Base-by-base conservation (phyloP, 2,888 invertebrate genomes). In the Drosophila nr. fundita region DNA sequence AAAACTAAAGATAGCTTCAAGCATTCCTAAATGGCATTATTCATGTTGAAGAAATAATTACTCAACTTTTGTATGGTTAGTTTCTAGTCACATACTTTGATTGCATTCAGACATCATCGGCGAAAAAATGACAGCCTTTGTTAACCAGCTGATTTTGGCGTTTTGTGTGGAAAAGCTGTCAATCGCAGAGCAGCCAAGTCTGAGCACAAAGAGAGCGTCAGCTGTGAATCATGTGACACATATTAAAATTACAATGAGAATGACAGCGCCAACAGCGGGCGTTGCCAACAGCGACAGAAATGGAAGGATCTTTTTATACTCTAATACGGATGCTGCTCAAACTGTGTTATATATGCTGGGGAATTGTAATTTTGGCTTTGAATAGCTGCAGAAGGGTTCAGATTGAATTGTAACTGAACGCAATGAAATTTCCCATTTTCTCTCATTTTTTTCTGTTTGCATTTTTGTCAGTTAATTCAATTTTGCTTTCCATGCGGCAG, bases 401-500 rank as follows among this genome's bases (percentile, higher is more conserved):
- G 13, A 50, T 54, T 38, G 27, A 55, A 53, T 68, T 45, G 58
- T 29, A 34, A 30, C 48, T 42, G 42, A 29, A 27, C 29, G 24
- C 13, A 27, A 45, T 34, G 24, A 29, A 48, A 53, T 60, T 53
- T 61, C 11, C 7, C 13, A 29, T 61, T 21, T 30, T 13, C 50
- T n/a, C 21, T 21, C 21, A 10, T 55, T 18, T 27, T 29, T 29
- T 58, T 70, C 77, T 67, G 69, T 72, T 45, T 45, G 45, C 55
- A 55, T 80, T 81, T 78, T 75, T 78, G 52, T 75, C 48, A 73
- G 70, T 76, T 83, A 78, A 86, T 81, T 83, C 76, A 77, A 78
- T 87, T 80, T 71, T 53, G 69, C 63, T 53, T 66, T 72, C 65
- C 60, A 67, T 73, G 54, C 67, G 65, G 38, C 70, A 73, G 67